Evolutionary conservation across 2,113 vertebrate genomes (phyloP), one percentile per base, ranked within the genome.

Genomic region (Eptesicus fuscus): DNA sequence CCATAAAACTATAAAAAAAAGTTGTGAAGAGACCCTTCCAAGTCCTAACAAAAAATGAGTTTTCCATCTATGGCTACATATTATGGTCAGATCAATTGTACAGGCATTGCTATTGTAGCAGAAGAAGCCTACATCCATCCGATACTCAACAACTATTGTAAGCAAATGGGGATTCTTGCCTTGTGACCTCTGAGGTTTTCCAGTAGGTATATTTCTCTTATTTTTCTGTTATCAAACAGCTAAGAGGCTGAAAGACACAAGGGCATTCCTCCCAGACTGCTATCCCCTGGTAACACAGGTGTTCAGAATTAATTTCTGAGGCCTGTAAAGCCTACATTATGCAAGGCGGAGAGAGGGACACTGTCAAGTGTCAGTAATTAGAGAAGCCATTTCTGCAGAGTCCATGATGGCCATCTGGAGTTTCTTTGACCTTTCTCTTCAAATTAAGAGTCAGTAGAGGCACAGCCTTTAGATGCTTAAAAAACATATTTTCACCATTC

Each of bases 341-440:
- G 82, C 44, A 20, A 53, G 49, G 49, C 1, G 44, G 28, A 25
- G 23, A 30, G 12, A 2, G 14, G 25, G 7, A 35, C 5, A 63
- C 76, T 80, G 61, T 90, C 70, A 92, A 93, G 87, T 93, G 47
- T 96, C 92, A 88, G 59, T 79, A 90, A 95, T 96, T 90, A 95
- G 71, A 96, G 79, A 95, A 87, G 23, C 40, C 37, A 93, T 84
- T 94, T 69, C 49, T 91, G 53, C 17, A 42, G 93, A 80, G 32
- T 51, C 93, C 23, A 18, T 47, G 67, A 76, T 76, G 65, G 20
- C 73, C 95, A 94, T 90, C 53, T 96, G 71, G 83, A 91, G 35
- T 83, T 88, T 85, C 83, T 95, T 71, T 93, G 93, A 79, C 40
- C 47, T 95, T 97, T 94, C 32, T 94, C 76, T 93, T 88, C 59